A percentile compares a stretch with the other conserved stretches of the same genome.
phyloP scores from a whole-genome alignment of 2,888 invertebrate species.

The Sacculina carcini region DNA sequence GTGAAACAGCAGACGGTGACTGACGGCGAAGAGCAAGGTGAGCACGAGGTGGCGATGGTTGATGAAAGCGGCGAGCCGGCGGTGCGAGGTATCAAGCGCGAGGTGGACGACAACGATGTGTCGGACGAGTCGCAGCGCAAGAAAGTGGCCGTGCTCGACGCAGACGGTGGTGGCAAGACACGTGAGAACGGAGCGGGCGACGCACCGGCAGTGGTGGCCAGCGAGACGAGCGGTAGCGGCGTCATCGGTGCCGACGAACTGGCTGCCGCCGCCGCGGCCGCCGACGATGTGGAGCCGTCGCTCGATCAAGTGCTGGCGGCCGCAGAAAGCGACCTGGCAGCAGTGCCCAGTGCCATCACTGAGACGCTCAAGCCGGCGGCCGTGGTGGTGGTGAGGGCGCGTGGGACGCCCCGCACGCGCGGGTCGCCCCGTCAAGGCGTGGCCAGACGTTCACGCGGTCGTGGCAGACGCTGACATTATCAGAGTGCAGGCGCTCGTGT shows the following conservation, averaged over 20 bases:
- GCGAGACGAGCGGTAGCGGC: background rate
- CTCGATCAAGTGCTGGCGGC: too few species aligned
- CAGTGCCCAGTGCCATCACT: too few species aligned
- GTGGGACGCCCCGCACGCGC: too few species aligned
- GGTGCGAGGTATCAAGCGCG: background rate
- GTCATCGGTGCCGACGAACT: too few species aligned
- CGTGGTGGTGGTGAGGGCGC: background rate
- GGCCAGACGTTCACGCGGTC: background rate
- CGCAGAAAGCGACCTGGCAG: too few species aligned
- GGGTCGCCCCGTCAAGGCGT: background rate
- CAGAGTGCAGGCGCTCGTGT: too few species aligned
- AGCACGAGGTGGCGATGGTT: background rate
- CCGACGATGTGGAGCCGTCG: too few species aligned
- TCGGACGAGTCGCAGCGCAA: background rate
- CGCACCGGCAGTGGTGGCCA: background rate
- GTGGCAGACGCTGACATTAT: background rate
- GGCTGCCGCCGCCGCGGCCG: too few species aligned
- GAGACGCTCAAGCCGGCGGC: too few species aligned
- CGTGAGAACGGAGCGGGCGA: background rate
- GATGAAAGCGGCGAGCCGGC: background rate
- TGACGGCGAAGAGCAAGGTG: background rate
- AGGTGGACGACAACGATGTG: background rate
- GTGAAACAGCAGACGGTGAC: background rate
- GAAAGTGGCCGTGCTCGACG: background rate
- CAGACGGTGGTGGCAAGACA: background rate